phyloP scores from a whole-genome alignment of 2,113 vertebrate genomes.

The Sceloporus undulatus region DNA sequence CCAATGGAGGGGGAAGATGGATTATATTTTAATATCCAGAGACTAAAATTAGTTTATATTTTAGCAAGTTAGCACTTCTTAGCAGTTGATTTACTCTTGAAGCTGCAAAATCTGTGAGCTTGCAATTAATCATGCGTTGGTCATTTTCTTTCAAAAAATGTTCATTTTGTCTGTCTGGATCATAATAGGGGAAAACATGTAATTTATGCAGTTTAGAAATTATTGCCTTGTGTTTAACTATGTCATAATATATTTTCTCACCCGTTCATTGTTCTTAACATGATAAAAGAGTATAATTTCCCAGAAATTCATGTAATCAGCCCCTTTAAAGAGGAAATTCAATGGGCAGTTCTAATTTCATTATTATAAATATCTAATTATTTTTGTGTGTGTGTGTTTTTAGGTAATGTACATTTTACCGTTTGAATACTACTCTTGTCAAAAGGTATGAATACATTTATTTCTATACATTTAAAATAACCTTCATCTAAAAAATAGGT shows the following conservation, averaged over 20 bases:
- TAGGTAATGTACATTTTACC: neutral
- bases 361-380: neutral
- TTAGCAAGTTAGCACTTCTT: conserved; percentile 89
- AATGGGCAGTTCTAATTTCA: conserved; percentile 27
- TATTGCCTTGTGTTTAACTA: conserved; percentile 79
- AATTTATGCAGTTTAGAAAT: conserved; percentile 84
- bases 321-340: conserved; percentile 28
- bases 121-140: conserved; percentile 79
- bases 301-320: conserved; percentile 61
- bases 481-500: neutral
- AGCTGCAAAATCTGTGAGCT: conserved; percentile 88
- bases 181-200: conserved; percentile 80
- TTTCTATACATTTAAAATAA: neutral
- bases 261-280: conserved; percentile 64
- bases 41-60: conserved; percentile 92
- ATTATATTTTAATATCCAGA: conserved; percentile 93
- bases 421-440: neutral
- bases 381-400: neutral
- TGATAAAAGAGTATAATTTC: conserved; percentile 56
- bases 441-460: neutral
- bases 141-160: conserved; percentile 71
- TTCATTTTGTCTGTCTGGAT: conserved; percentile 80
- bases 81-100: conserved; percentile 87
- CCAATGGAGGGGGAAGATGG: conserved; percentile 87
- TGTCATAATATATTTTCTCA: conserved; percentile 75